Conservation (phyloP, 2,888 invertebrate genomes). For the Dryobota labecula region DNA sequence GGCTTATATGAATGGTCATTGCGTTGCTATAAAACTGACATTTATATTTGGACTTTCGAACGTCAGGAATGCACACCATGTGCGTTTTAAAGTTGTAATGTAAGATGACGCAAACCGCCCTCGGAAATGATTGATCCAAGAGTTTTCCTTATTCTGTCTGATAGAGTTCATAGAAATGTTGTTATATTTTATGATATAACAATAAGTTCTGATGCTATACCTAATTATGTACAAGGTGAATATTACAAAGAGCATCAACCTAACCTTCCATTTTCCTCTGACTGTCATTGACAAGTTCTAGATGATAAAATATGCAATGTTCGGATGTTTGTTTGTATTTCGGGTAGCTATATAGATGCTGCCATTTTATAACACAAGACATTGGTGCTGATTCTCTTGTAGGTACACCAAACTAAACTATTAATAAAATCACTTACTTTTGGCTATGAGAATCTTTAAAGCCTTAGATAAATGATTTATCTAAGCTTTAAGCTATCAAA, state of each 20-base stretch:
- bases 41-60: not conserved
- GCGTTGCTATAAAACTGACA: not conserved
- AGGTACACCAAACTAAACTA: too few species aligned
- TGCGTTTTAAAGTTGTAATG: not conserved
- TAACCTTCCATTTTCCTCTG: slow-evolving; percentile 9
- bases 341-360: slow-evolving; percentile 11
- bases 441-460: too few species aligned
- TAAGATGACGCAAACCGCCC: slow-evolving; percentile 4
- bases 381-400: too few species aligned
- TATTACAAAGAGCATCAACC: not conserved
- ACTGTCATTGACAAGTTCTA: not conserved
- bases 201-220: too few species aligned
- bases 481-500: too few species aligned
- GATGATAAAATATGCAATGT: slow-evolving; percentile 11
- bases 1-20: not conserved
- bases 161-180: not conserved
- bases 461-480: too few species aligned
- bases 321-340: not conserved
- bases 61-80: not conserved
- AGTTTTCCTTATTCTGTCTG: slow-evolving; percentile 4
- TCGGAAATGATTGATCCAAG: not conserved
- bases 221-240: not conserved
- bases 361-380: not conserved
- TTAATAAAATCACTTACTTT: too few species aligned
- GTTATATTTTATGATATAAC: slow-evolving; percentile 12